phyloP scores from a whole-genome alignment of 2,797 vertebrate species.

The Falco cherrug region DNA sequence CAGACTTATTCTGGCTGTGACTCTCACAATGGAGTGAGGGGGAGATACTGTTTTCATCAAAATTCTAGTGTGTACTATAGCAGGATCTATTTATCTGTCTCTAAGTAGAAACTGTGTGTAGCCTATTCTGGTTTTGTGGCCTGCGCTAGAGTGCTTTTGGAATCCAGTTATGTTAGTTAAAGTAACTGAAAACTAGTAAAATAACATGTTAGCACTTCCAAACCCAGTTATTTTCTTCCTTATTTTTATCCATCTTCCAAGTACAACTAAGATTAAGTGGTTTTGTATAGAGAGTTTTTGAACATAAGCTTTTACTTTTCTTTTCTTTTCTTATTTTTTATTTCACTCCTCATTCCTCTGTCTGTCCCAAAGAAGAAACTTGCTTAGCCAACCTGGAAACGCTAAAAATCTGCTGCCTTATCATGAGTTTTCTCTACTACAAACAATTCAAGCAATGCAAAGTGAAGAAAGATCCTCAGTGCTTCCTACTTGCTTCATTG shows the following conservation, averaged over 20 bases:
- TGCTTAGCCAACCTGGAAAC: neutral
- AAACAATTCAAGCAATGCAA: neutral
- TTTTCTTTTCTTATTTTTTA: no score
- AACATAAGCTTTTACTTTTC: neutral
- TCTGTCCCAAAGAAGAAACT: neutral
- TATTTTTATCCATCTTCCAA: conserved; percentile 54
- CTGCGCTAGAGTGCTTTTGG: neutral
- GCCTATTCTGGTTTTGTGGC: conserved; percentile 35
- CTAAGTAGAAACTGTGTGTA: conserved; percentile 15
- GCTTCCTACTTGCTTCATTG: neutral
- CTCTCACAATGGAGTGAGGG: neutral
- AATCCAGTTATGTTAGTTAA: conserved; percentile 17
- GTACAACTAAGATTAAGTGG: neutral
- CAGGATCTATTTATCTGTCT: conserved; percentile 9
- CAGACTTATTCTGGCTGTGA: neutral
- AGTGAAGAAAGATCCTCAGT: neutral
- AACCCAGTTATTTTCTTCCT: conserved; percentile 19
- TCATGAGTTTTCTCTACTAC: neutral
- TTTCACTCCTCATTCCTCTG: neutral
- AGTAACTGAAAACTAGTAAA: conserved; percentile 54
- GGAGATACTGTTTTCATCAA: neutral
- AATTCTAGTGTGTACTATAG: neutral
- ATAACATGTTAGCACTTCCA: conserved; percentile 41
- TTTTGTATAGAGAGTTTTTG: neutral
- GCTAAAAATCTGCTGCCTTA: neutral